A percentile compares a stretch with the other conserved stretches of the same genome.
These are phyloP conservation scores for Sesia bembeciformis DNA, from an alignment of 2,888 invertebrate genomes.

Conservation along the genomic window DNA sequence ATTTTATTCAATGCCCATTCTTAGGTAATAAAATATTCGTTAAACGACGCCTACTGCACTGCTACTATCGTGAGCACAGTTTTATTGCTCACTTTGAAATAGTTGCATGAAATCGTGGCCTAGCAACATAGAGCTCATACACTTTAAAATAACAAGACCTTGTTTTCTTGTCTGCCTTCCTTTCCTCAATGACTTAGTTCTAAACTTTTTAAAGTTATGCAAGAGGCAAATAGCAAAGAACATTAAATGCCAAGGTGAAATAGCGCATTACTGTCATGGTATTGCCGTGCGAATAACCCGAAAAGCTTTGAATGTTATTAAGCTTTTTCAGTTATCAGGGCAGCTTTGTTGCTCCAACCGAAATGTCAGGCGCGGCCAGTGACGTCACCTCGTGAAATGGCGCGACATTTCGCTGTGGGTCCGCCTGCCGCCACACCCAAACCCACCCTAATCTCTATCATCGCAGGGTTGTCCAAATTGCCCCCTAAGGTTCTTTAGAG, in stretches of 20 bases:
- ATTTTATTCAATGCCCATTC: too few species aligned
- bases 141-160: too few species aligned
- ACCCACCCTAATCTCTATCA: conserved; percentile 57
- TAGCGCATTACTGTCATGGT: conserved; percentile 25
- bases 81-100: too few species aligned
- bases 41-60: too few species aligned
- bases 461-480: conserved; percentile 47
- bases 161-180: too few species aligned
- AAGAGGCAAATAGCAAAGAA: not conserved
- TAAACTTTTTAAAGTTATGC: not conserved
- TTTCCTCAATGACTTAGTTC: too few species aligned
- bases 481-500: conserved; percentile 33
- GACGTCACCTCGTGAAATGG: conserved; percentile 65
- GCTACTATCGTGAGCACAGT: too few species aligned
- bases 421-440: conserved; percentile 48
- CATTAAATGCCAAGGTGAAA: conserved; percentile 57
- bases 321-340: conserved; percentile 63
- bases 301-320: conserved; percentile 52
- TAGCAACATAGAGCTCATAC: too few species aligned
- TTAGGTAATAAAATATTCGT: too few species aligned
- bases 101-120: too few species aligned
- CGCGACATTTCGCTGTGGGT: conserved; percentile 62
- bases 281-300: conserved; percentile 45
- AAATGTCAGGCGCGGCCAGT: conserved; percentile 70
- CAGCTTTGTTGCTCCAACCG: conserved; percentile 58